Evolutionary conservation across 2,113 vertebrate genomes (phyloP), one percentile per base, ranked within the genome.

Genomic region (Xenus cinereus): DNA sequence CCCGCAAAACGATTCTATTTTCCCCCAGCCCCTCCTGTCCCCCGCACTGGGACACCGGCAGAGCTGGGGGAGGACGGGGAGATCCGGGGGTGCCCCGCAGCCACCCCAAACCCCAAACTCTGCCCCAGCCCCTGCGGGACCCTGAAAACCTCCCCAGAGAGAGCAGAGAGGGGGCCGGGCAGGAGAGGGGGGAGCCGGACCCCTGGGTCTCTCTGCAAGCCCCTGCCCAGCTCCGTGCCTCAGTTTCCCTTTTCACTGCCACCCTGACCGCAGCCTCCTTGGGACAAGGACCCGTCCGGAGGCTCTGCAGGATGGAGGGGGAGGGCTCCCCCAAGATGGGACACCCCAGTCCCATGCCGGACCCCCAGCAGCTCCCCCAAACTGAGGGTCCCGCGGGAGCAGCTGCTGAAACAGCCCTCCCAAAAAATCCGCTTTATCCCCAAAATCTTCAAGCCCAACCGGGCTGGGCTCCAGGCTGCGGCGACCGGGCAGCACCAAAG

Each of bases 291-390:
- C 12, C 66, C 3, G 0, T 11, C 21, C 81, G 3, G 32, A n/a
- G 13, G 4, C 32, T 43, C 64, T 14, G 62, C 51, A 13, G 75
- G 46, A 53, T 12, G 9, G 15, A 5, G 0, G 2, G 12, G 41
- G 30, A 28, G 33, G 28, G 10, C 0, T 43, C 23, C 5, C 22
- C 35, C 1, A 0, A 3, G 46, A 4, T 0, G 1, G 45, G 50
- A n/a, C 23, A 6, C 56, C 26, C 33, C 84, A 35, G 12, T 6
- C 2, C 32, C 54, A 10, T 2, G 32, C 53, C 3, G 48, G 15
- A 43, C 4, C 39, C 21, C 10, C 2, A 1, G 0, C 54, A 43
- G n/a, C 48, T 37, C 27, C 41, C 67, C 46, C 72, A 22, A 9
- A 76, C 26, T 0, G 0, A 12, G 5, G 8, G 3, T 54, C 5